phyloP scores from a whole-genome alignment of 2,797 vertebrate genomes.

The Argyrosomus regius region DNA sequence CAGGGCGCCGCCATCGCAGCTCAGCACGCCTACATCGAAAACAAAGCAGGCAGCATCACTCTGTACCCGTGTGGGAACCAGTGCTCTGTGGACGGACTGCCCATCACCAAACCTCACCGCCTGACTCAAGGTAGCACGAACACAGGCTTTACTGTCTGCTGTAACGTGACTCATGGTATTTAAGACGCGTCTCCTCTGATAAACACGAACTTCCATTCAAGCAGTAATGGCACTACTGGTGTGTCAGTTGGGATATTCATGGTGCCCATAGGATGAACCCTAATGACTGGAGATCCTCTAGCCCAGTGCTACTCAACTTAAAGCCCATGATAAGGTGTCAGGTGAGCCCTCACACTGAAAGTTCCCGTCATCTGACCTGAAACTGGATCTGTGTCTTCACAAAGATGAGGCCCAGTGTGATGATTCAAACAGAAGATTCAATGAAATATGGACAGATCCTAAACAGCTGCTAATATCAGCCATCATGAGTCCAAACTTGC shows the following conservation, averaged over 20 bases:
- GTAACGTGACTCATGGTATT: neutral
- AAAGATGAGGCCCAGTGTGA: too few species aligned
- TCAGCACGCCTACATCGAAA: conserved; percentile 95
- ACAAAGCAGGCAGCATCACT: conserved; percentile 87
- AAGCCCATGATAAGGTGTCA: too few species aligned
- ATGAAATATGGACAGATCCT: too few species aligned
- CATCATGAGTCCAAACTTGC: too few species aligned
- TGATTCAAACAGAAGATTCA: too few species aligned
- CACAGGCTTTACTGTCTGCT: neutral
- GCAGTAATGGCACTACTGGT: neutral
- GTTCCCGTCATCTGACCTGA: too few species aligned
- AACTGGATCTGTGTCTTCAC: too few species aligned
- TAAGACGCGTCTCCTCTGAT: too few species aligned
- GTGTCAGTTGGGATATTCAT: neutral
- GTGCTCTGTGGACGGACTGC: conserved; percentile 90
- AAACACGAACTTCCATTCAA: neutral
- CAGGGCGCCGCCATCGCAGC: conserved; percentile 89
- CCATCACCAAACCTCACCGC: conserved; percentile 86
- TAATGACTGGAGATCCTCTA: too few species aligned
- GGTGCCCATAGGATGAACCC: neutral
- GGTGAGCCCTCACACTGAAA: too few species aligned
- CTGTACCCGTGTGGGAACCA: conserved; percentile 93
- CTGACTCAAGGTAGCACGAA: conserved; percentile 92
- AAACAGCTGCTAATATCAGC: too few species aligned
- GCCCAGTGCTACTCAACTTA: too few species aligned